These are phyloP conservation scores for Cyprinella venusta DNA, from an alignment of 2,797 vertebrate genomes.

Conservation along the genomic window DNA sequence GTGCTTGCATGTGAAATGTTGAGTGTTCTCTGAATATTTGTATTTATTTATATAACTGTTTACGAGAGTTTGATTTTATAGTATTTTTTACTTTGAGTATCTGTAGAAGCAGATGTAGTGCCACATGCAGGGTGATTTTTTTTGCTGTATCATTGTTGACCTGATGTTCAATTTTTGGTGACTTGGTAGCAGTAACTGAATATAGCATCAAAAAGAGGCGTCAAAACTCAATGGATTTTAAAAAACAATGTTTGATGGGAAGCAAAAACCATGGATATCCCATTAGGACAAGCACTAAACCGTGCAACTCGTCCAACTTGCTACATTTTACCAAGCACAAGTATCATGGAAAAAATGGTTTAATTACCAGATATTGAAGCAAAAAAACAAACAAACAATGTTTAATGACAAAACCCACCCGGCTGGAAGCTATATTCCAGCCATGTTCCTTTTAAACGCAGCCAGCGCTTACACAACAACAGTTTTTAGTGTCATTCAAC, in stretches of 20 bases:
- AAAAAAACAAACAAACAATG: conserved; percentile 36
- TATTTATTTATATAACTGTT: conserved; percentile 59
- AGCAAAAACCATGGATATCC: conserved; percentile 15
- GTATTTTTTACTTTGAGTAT: conserved; percentile 62
- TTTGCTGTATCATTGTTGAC: conserved; percentile 50
- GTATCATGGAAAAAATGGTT: neutral
- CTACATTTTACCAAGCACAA: conserved; percentile 39
- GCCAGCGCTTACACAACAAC: conserved; percentile 48
- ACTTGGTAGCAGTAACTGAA: conserved; percentile 40
- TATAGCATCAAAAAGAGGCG: conserved; percentile 20
- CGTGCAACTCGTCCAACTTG: neutral
- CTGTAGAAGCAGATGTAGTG: conserved; percentile 54
- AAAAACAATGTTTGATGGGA: neutral
- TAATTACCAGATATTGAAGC: conserved; percentile 23
- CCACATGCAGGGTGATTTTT: conserved; percentile 48
- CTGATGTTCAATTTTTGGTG: conserved; percentile 35
- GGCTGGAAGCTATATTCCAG: conserved; percentile 32
- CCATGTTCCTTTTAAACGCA: conserved; percentile 60
- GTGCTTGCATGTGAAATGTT: conserved; percentile 62
- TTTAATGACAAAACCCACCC: neutral
- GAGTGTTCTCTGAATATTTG: conserved; percentile 60
- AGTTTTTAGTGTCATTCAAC: conserved; percentile 54
- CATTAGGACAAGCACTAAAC: neutral
- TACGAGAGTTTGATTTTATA: conserved; percentile 59
- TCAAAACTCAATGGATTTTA: conserved; percentile 2